Evolutionary conservation across 2,888 invertebrate species (phyloP).

Genomic region (Chrysolina haemoptera): DNA sequence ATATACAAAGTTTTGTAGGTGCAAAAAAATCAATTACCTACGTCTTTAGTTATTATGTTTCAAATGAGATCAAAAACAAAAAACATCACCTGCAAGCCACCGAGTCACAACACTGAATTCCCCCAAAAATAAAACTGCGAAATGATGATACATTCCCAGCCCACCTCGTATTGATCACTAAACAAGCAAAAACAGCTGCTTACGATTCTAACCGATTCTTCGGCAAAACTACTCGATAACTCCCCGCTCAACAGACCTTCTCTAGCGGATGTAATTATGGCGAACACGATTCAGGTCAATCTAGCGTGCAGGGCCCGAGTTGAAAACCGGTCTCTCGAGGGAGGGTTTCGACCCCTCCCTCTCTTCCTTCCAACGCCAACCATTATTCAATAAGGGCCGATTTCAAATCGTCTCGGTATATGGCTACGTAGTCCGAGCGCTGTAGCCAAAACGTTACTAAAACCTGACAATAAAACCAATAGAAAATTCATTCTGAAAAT

Average conservation of each 20-base stretch:
- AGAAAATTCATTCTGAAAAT: no score
- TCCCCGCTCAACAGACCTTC: conserved; percentile 23
- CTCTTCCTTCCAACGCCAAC: neutral
- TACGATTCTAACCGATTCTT: neutral
- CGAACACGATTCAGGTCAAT: conserved; percentile 46
- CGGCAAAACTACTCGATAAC: neutral
- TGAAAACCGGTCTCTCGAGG: conserved; percentile 3
- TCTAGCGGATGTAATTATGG: conserved; percentile 50
- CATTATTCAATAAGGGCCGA: conserved; percentile 21
- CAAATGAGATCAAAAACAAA: no score
- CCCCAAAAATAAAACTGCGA: no score
- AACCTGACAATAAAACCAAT: no score
- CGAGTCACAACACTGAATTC: neutral
- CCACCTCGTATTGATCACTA: neutral
- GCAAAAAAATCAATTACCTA: no score
- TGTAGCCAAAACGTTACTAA: no score
- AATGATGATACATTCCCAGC: neutral
- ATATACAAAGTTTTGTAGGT: no score
- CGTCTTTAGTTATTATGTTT: no score
- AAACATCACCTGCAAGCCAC: no score
- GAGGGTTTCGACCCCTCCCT: conserved; percentile 2
- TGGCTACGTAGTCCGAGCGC: no score
- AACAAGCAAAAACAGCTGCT: no score
- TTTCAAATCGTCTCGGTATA: conserved; percentile 18
- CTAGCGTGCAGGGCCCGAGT: conserved; percentile 29